Conservation (phyloP, 2,113 vertebrate genomes). For the Pachyramphus minor region DNA sequence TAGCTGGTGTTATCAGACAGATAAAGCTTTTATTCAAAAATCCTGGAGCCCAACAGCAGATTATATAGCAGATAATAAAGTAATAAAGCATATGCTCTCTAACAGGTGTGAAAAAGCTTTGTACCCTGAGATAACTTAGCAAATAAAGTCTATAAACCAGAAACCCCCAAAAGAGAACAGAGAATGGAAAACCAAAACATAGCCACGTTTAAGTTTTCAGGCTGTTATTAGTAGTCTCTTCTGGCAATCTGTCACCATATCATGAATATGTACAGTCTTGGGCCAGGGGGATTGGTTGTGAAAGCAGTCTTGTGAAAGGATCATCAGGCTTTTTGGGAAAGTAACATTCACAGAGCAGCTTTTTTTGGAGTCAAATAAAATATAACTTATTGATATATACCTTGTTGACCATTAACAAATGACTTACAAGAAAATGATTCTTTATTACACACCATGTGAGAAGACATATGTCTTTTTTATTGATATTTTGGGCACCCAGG, state of each 20-base stretch:
- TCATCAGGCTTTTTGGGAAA: not conserved
- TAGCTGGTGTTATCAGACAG: not conserved
- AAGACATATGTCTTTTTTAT: not conserved
- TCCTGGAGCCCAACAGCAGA: not conserved
- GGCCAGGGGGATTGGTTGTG: not conserved
- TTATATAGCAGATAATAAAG: no score
- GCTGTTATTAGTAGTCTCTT: not conserved
- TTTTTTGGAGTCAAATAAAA: not conserved
- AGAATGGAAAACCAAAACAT: not conserved
- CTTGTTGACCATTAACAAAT: not conserved
- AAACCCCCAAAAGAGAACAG: not conserved
- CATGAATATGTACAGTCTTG: fast-evolving
- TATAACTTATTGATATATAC: not conserved
- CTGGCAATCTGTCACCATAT: fast-evolving
- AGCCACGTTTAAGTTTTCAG: not conserved
- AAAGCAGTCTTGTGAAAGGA: not conserved
- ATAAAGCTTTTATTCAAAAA: not conserved
- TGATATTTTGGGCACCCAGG: not conserved
- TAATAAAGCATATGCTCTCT: not conserved
- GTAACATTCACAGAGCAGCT: fast-evolving
- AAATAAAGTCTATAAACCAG: not conserved
- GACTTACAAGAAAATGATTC: fast-evolving
- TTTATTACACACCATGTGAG: fast-evolving
- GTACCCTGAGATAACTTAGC: not conserved
- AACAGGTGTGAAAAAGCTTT: not conserved